Base-by-base conservation (phyloP, 2,888 invertebrate species). In the Cerastis rubricosa region DNA sequence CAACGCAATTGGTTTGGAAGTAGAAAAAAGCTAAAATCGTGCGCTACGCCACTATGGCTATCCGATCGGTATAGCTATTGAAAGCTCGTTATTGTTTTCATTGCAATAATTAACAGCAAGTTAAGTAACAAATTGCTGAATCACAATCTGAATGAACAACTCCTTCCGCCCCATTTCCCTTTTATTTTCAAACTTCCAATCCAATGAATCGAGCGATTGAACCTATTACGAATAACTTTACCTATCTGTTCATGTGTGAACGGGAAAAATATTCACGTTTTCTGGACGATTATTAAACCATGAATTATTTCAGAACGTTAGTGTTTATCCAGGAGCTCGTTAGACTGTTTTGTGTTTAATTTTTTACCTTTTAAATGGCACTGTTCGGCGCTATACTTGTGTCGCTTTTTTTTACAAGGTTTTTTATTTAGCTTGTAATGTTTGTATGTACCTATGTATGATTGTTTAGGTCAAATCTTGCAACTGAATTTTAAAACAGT, bases 121-220 rank as follows among this genome's bases (percentile, higher is more conserved):
- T 78, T 80, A 78, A 88, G 82, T 92, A 94, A 93, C 93, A 93
- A 93, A 94, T 93, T 89, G 91, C 90, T 90, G 92, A 94, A 91
- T 94, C 93, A 91, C 91, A 93, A 92, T 92, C 89, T 91, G 93
- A 93, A 93, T 94, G 93, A 95, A 91, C 92, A 93, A 91, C 93
- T 92, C 91, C 91, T 94, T 95, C 93, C 94, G 91, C 92, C 89
- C 93, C 94, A 93, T 95, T 94, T 92, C 93, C 91, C 94, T 91
- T 94, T 94, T 94, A 95, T 95, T 95, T 94, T 93, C 89, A 93
- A 95, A 94, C 92, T 94, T 95, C 94, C 94, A 92, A 93, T 91
- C 90, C 94, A 93, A 89, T 93, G 94, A 90, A 88, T 93, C 93
- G 92, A 88, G 86, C 94, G 93, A 94, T 94, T 94, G 93, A 94